Conservation (phyloP, 23 tunicate species). For the Oikopleura dioica region DNA sequence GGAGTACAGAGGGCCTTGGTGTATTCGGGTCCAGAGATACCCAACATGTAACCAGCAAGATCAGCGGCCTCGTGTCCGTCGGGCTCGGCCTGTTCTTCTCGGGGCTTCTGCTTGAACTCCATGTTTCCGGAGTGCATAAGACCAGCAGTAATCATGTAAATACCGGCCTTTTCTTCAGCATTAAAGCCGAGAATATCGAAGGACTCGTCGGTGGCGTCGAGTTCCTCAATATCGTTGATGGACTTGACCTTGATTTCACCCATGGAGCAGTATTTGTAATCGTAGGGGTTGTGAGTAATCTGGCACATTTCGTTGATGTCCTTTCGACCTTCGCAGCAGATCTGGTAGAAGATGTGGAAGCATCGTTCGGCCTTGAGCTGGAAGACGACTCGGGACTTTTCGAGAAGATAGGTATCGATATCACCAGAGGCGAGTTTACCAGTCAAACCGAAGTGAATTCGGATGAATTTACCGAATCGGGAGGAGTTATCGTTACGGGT, state of each 20-base stretch:
- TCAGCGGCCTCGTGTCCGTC: constrained; percentile 78
- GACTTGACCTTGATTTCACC: constrained; percentile 15
- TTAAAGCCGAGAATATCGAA: constrained; percentile 68
- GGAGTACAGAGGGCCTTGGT: constrained; percentile 64
- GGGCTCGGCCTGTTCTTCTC: constrained; percentile 92
- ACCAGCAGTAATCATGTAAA: constrained; percentile 46
- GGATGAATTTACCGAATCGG: too few relatives aligned
- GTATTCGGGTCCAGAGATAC: constrained; percentile 59
- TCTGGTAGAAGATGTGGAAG: constrained; percentile 13
- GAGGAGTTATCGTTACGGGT: constrained; percentile 81
- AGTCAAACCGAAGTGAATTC: too few relatives aligned
- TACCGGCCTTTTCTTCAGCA: constrained; percentile 61
- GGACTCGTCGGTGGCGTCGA: constrained; percentile 59
- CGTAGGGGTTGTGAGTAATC: background rate
- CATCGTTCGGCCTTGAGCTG: constrained; percentile 16
- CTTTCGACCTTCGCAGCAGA: background rate
- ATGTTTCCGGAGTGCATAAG: constrained; percentile 93
- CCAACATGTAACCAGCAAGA: constrained; percentile 56
- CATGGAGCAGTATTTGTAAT: background rate
- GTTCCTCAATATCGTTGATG: constrained; percentile 49
- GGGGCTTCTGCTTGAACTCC: constrained; percentile 87
- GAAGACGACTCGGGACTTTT: constrained; percentile 75
- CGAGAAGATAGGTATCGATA: too few relatives aligned
- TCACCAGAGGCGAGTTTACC: too few relatives aligned
- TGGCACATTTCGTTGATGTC: constrained; percentile 5